Evolutionary conservation across 1,140 invertebrate genomes (phyloP).

Genomic region (Drosophila grimshawi): DNA sequence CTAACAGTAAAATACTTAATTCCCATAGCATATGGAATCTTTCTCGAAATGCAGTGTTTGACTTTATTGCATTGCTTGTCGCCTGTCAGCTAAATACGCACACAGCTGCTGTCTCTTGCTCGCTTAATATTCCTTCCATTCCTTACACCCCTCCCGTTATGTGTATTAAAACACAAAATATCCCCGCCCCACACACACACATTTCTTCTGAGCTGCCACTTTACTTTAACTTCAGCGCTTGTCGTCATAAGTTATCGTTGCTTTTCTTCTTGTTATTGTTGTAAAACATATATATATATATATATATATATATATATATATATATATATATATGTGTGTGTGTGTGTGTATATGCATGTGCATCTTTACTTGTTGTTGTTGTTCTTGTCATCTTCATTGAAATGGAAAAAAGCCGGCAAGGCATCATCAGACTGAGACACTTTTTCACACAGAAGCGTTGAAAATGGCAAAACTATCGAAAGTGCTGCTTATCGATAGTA

Average conservation of each 20-base stretch:
- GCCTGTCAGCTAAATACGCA: slow-evolving; percentile 4
- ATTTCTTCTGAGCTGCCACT: slow-evolving; percentile 49
- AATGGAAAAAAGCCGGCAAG: slow-evolving; percentile 50
- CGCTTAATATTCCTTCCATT: slow-evolving; percentile 19
- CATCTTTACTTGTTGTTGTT: slow-evolving; percentile 26
- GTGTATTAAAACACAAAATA: slow-evolving; percentile 10
- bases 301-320: not conserved
- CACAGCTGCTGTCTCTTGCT: not conserved
- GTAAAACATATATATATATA: slow-evolving; percentile 1
- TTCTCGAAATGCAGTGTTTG: slow-evolving; percentile 1
- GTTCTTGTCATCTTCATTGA: slow-evolving; percentile 58
- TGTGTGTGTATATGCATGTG: not conserved
- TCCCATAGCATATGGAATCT: slow-evolving; percentile 24
- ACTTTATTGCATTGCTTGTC: slow-evolving; percentile 14
- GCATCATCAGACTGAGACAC: not conserved
- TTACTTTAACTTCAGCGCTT: slow-evolving; percentile 54
- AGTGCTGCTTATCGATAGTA: not conserved
- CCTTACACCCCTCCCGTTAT: not conserved
- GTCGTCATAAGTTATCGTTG: slow-evolving; percentile 44
- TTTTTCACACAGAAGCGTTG: not conserved
- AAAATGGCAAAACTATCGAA: not conserved
- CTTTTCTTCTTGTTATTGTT: slow-evolving; percentile 46
- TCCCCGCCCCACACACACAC: not conserved
- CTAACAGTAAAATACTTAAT: not conserved
- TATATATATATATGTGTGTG: not conserved